Conservation (phyloP, 2,113 vertebrate genomes). For the Narcine bancroftii region DNA sequence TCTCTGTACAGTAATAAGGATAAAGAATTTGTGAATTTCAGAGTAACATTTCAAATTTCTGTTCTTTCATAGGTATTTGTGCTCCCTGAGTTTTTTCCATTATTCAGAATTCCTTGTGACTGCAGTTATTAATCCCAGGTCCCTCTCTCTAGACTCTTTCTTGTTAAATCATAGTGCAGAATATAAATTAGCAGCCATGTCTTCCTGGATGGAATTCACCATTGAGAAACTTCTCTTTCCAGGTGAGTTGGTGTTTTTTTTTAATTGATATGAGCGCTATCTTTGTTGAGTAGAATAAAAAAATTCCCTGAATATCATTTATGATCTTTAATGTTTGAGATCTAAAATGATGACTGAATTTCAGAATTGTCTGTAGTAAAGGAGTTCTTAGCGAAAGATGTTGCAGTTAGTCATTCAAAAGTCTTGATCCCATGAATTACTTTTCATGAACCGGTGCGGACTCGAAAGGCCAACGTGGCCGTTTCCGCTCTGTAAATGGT, state of each 20-base stretch:
- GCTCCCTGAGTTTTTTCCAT: constrained; percentile 88
- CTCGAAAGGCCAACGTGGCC: too few relatives aligned
- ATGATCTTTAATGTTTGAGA: too few relatives aligned
- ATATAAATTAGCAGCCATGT: constrained; percentile 82
- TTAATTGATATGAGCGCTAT: not conserved
- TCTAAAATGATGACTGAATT: too few relatives aligned
- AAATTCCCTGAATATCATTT: not conserved
- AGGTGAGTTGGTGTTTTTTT: constrained; percentile 55
- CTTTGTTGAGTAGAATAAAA: not conserved
- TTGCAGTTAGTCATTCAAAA: too few relatives aligned
- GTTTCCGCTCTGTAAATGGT: too few relatives aligned
- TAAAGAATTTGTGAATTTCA: not conserved
- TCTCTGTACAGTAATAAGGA: constrained; percentile 37
- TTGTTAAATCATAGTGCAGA: constrained; percentile 94
- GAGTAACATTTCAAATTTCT: not conserved
- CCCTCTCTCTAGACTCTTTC: constrained; percentile 89
- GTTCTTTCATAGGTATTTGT: constrained; percentile 76
- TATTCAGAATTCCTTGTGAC: constrained; percentile 95
- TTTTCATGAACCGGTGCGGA: too few relatives aligned
- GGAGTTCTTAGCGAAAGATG: too few relatives aligned
- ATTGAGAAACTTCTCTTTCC: constrained; percentile 80
- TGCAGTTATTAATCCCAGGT: constrained; percentile 87
- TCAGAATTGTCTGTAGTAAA: too few relatives aligned
- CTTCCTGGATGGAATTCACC: constrained; percentile 93
- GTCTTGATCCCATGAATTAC: too few relatives aligned